Base-by-base conservation (phyloP, 2,888 invertebrate species). In the Xylota sylvarum region DNA sequence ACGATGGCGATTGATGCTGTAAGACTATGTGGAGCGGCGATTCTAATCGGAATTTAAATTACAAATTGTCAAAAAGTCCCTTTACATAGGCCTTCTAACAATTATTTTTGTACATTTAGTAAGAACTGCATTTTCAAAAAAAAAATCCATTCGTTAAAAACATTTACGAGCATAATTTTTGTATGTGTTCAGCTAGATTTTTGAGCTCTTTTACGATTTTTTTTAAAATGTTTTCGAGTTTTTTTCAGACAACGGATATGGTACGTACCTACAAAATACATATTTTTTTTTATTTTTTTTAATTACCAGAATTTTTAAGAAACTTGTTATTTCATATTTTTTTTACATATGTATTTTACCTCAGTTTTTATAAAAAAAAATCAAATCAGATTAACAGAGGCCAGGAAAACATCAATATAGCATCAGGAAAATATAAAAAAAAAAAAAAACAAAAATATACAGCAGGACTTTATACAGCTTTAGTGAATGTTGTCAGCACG, bases 401-500 rank as follows among this genome's bases (percentile, higher is more conserved):
- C 4, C 46, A 65, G 40, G 50, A 58, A 7, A 56, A 55, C 17
- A 55, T 5, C 12, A 60, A 12, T n/a, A 37, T 17, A 64, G 55
- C 55, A 70, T 78, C 37, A 70, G 35, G n/a, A 60, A 10, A 43
- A 43, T 9, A 67, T 19, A n/a, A 12, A 60, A 69, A 32, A 27
- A 9, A 52, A 30, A 46, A 14, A 19, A 69, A 32, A 27, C 12
- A 52, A 30, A 46, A 14, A 19, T 35, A 43, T 10, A 43, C 2
- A 48, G 46, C 35, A 58, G 55, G 37, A 46, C 55, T 19, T 40
- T 46, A 48, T 37, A 60, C 14, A 73, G 60, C 48, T 74, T 40
- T 58, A 70, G 56, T 62, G 35, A 65, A 80, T 80, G 72, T 50
- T 32, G 40, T 46, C 46, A 77, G 62, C 62, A 78, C 70, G 52